Evolutionary conservation across 2,113 vertebrate species (phyloP).

Genomic region (Salvelinus namaycush): DNA sequence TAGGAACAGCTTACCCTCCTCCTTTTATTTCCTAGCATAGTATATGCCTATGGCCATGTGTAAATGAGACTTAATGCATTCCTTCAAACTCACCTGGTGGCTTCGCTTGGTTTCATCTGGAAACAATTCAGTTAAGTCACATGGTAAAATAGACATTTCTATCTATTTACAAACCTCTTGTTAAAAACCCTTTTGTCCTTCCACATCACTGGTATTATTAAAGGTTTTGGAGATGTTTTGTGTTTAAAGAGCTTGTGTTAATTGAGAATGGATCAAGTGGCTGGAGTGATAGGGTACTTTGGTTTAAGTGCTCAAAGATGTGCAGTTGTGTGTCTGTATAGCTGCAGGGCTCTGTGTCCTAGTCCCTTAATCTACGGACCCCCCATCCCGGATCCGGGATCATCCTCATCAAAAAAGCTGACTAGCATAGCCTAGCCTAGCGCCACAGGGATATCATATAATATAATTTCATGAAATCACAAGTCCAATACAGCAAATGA

Average conservation of each 20-base stretch:
- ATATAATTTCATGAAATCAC: no score
- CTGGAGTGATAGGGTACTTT: slow-evolving; percentile 1
- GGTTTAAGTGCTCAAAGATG: slow-evolving; percentile 13
- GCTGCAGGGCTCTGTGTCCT: slow-evolving; percentile 6
- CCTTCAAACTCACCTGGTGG: not conserved
- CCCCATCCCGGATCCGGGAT: no score
- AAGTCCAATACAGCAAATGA: no score
- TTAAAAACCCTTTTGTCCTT: not conserved
- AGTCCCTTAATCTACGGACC: not conserved
- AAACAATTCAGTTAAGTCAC: not conserved
- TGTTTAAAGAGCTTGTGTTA: not conserved
- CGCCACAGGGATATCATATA: no score
- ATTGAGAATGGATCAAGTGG: not conserved
- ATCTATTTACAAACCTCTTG: not conserved
- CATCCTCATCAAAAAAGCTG: no score
- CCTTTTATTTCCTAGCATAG: not conserved
- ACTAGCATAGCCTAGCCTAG: no score
- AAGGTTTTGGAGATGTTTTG: slow-evolving; percentile 8
- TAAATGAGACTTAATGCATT: not conserved
- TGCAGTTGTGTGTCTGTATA: slow-evolving; percentile 7
- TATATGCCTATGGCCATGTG: not conserved
- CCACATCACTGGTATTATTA: not conserved
- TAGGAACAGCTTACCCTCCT: no score
- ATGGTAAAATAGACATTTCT: slow-evolving; percentile 4
- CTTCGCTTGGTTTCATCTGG: not conserved